phyloP scores from a whole-genome alignment of 2,888 invertebrate species.

The Melanchra persicariae region DNA sequence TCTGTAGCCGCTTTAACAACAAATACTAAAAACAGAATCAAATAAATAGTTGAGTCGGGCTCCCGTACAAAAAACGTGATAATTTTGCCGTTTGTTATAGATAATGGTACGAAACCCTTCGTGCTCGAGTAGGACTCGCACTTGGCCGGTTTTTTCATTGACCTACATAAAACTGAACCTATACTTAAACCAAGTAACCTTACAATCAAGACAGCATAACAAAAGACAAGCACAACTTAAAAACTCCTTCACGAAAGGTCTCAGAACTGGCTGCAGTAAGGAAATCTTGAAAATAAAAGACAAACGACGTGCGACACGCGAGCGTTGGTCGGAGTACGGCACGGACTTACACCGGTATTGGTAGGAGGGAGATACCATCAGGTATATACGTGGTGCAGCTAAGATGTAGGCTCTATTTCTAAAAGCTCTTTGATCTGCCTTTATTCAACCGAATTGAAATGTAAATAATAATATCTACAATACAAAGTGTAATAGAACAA shows the following conservation, averaged over 20 bases:
- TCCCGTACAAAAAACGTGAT: too few relatives aligned
- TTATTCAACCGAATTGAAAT: not conserved
- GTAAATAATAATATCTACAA: too few relatives aligned
- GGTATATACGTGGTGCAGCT: not conserved
- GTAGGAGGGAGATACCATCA: conserved; percentile 11
- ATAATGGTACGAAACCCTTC: too few relatives aligned
- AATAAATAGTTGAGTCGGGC: too few relatives aligned
- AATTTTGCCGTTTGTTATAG: too few relatives aligned
- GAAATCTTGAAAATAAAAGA: conserved; percentile 36
- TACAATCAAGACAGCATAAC: not conserved
- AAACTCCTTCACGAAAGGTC: not conserved
- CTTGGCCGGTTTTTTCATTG: too few relatives aligned
- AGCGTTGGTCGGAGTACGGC: conserved; percentile 29
- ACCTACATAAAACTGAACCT: not conserved
- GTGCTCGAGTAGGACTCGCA: too few relatives aligned
- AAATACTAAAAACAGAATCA: too few relatives aligned
- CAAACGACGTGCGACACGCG: conserved; percentile 43
- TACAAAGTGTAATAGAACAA: too few relatives aligned
- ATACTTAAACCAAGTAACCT: not conserved
- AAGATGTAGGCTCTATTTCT: conserved; percentile 12
- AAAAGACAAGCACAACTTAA: not conserved
- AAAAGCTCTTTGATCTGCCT: not conserved
- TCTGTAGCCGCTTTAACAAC: too few relatives aligned
- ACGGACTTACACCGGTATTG: conserved; percentile 45
- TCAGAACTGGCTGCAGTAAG: not conserved